phyloP scores from a whole-genome alignment of 2,113 vertebrate genomes.

The zebrafish (Danio rerio) region GRCz12tu NC_133195.1:36288001-36288500 shows the following conservation, averaged over 20 bases:
- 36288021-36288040: not conserved
- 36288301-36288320: not conserved
- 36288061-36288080: slow-evolving; percentile 22
- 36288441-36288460: slow-evolving; percentile 48
- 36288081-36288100: slow-evolving; percentile 34
- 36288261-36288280: slow-evolving; percentile 33
- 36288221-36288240: slow-evolving; percentile 10
- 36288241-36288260: slow-evolving; percentile 37
- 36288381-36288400: slow-evolving; percentile 25
- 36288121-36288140: slow-evolving; percentile 35
- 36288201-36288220: slow-evolving; percentile 24
- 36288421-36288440: slow-evolving; percentile 24
- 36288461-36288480: slow-evolving; percentile 19
- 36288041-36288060: slow-evolving; percentile 24
- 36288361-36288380: slow-evolving; percentile 28
- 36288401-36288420: slow-evolving; percentile 7
- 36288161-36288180: slow-evolving; percentile 49
- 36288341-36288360: not conserved
- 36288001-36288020: not conserved
- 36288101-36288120: slow-evolving; percentile 36
- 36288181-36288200: slow-evolving; percentile 35
- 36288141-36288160: slow-evolving; percentile 61
- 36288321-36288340: slow-evolving; percentile 19
- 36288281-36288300: slow-evolving; percentile 29
- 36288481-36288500: slow-evolving; percentile 14